Evolutionary conservation across 2,888 invertebrate genomes (phyloP).

Genomic region (Cantharis rufa): DNA sequence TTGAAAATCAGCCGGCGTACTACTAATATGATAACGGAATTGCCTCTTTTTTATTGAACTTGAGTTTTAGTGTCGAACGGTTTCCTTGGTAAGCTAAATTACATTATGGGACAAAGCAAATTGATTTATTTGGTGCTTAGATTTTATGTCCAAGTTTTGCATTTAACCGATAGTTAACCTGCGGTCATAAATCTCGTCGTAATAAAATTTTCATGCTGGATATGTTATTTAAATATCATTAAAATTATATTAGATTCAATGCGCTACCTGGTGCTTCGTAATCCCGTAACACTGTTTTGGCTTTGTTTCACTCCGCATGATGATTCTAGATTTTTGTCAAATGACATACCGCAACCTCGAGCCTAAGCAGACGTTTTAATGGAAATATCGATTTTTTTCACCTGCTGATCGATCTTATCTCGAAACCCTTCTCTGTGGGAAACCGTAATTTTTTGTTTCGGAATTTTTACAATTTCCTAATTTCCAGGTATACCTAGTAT

Average conservation of each 20-base stretch:
- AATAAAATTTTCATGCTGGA: neutral
- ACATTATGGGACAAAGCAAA: neutral
- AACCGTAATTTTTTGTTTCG: neutral
- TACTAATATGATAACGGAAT: neutral
- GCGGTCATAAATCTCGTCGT: neutral
- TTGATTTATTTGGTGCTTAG: neutral
- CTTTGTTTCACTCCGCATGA: no score
- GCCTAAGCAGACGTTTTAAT: neutral
- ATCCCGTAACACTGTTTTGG: neutral
- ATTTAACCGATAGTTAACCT: neutral
- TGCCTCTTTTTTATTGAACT: neutral
- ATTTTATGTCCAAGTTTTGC: neutral
- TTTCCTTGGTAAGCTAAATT: neutral
- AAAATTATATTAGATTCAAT: neutral
- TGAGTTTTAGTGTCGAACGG: neutral
- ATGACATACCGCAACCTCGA: neutral
- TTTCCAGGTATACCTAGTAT: neutral
- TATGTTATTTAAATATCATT: neutral
- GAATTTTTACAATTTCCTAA: neutral
- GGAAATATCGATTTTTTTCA: neutral
- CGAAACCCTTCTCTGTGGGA: neutral
- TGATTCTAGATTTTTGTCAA: neutral
- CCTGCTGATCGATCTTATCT: neutral
- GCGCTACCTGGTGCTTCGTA: neutral
- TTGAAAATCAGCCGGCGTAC: neutral